Percentiles rank a stretch among this genome's conserved stretches.
Evolutionary conservation across 2,797 vertebrate genomes (phyloP).

Genomic region (Pyrocephalus nanus): DNA sequence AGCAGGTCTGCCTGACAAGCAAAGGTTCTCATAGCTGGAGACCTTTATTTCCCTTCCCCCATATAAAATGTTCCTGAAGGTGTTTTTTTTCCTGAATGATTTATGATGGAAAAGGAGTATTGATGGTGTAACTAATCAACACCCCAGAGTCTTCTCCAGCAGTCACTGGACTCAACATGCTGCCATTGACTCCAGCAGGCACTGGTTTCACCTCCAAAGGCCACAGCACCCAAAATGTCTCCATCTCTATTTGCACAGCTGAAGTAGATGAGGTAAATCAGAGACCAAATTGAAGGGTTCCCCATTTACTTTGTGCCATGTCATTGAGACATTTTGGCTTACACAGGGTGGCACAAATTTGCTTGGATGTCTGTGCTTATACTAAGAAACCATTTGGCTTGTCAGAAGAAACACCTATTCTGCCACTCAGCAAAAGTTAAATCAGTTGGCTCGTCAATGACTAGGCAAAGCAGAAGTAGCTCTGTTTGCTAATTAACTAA

Average conservation of each 20-base stretch:
- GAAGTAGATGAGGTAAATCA: background rate
- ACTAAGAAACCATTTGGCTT: background rate
- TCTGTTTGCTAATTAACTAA: conserved; percentile 3
- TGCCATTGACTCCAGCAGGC: background rate
- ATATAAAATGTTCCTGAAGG: background rate
- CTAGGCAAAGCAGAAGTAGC: conserved; percentile 19
- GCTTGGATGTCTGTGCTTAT: background rate
- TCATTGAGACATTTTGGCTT: background rate
- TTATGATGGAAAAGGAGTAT: background rate
- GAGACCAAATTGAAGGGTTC: background rate
- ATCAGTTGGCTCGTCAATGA: background rate
- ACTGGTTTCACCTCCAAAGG: background rate
- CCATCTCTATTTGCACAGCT: background rate
- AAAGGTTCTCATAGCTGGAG: conserved; percentile 9
- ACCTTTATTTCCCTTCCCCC: background rate
- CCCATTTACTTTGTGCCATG: background rate
- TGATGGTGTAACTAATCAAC: background rate
- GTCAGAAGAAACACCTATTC: background rate
- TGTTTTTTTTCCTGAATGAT: background rate
- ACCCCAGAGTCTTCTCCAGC: background rate
- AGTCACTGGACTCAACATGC: background rate
- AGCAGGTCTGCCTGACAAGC: conserved; percentile 20
- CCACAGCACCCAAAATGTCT: background rate
- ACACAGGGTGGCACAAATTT: background rate
- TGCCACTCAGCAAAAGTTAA: background rate